Percentiles rank a stretch among this genome's conserved stretches.
Evolutionary conservation across 2,888 invertebrate species (phyloP).

Genomic region (Ephialtes manifestator): DNA sequence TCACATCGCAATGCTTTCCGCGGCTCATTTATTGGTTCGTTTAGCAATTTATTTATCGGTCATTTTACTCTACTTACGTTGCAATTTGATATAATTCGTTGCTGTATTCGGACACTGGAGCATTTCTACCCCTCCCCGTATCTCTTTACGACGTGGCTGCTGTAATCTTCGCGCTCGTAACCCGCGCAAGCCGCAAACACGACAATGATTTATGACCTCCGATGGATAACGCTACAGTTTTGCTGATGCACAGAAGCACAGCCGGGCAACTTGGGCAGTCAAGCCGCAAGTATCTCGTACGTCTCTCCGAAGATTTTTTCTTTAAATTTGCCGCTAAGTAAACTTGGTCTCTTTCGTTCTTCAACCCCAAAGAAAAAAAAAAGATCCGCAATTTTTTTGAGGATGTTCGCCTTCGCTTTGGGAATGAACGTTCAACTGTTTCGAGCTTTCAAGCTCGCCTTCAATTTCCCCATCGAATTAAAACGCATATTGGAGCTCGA

Average conservation of each 20-base stretch:
- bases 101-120: background rate
- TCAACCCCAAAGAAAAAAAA: background rate
- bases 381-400: constrained; percentile 32
- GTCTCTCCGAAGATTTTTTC: constrained; percentile 11
- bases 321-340: background rate
- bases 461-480: constrained; percentile 64
- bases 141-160: background rate
- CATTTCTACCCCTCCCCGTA: background rate
- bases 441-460: constrained; percentile 53
- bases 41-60: too few species aligned
- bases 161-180: constrained; percentile 47
- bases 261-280: constrained; percentile 22
- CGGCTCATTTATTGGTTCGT: too few species aligned
- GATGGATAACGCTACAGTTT: constrained; percentile 54
- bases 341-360: background rate
- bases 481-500: constrained; percentile 56
- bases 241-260: background rate
- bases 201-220: constrained; percentile 60
- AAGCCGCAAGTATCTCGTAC: constrained; percentile 39
- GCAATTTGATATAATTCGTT: constrained; percentile 10
- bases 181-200: constrained; percentile 53
- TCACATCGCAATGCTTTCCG: too few species aligned
- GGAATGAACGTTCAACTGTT: constrained; percentile 60
- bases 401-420: constrained; percentile 62
- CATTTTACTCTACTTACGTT: background rate